A percentile compares a stretch with the other conserved stretches of the same genome.
Conservation (phyloP, 2,113 vertebrate genomes). For the Hymenochirus boettgeri region DNA sequence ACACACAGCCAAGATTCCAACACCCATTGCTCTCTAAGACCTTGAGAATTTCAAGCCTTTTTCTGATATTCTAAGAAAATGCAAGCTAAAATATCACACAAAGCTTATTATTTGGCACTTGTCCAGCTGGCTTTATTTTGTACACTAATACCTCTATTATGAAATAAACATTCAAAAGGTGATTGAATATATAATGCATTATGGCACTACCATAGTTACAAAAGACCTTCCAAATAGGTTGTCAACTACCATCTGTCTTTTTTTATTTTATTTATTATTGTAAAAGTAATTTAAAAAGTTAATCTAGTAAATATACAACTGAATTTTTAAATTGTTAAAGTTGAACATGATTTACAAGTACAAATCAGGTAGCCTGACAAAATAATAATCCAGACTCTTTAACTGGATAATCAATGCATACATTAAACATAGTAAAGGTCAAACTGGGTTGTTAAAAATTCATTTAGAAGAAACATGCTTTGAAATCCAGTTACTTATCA, state of each 20-base stretch:
- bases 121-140: not conserved
- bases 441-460: slow-evolving; percentile 44
- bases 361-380: slow-evolving; percentile 31
- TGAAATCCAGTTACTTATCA: slow-evolving; percentile 43
- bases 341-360: slow-evolving; percentile 38
- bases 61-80: no score
- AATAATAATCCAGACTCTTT: slow-evolving; percentile 41
- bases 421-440: slow-evolving; percentile 47
- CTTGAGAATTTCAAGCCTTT: no score
- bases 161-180: slow-evolving; percentile 5
- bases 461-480: slow-evolving; percentile 33
- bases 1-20: no score
- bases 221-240: not conserved
- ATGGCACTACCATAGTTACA: not conserved
- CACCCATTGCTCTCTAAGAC: no score
- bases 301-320: not conserved
- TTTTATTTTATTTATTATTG: not conserved
- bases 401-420: slow-evolving; percentile 43
- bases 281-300: not conserved
- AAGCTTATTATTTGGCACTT: no score
- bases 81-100: no score
- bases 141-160: not conserved
- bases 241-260: not conserved
- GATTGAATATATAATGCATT: not conserved
- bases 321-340: not conserved